A percentile compares a stretch with the other conserved stretches of the same genome.
Conservation (phyloP, 2,797 vertebrate species). For the Lacerta viridis region DNA sequence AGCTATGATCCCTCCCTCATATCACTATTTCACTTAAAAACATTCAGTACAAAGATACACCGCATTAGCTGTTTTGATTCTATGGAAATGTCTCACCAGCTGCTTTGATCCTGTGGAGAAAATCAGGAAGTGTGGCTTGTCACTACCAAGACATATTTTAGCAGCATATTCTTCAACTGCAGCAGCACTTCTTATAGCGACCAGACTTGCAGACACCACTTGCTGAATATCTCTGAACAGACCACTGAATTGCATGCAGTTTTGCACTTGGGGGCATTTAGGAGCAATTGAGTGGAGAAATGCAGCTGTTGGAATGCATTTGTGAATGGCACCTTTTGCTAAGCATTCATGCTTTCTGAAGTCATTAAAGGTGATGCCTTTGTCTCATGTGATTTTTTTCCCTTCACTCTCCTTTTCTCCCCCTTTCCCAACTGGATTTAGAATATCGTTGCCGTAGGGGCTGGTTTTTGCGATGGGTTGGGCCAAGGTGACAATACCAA, state of each 20-base stretch:
- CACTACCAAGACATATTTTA: neutral
- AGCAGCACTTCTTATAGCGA: neutral
- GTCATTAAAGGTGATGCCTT: neutral
- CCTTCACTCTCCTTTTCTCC: neutral
- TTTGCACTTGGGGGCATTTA: neutral
- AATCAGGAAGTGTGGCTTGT: neutral
- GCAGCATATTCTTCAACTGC: neutral
- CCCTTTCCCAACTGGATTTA: slow-evolving; percentile 42
- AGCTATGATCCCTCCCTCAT: too few species aligned
- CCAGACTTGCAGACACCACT: neutral
- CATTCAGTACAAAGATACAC: too few species aligned
- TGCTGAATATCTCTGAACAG: neutral
- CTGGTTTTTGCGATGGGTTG: slow-evolving; percentile 90
- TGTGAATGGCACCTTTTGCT: neutral
- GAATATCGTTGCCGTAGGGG: slow-evolving; percentile 91
- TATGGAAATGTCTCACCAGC: neutral
- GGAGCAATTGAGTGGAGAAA: neutral
- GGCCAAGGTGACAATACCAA: slow-evolving; percentile 90
- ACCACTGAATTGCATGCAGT: neutral
- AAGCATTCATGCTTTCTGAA: neutral
- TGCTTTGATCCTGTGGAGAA: neutral
- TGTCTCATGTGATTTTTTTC: too few species aligned
- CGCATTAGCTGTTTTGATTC: neutral
- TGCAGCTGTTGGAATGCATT: neutral
- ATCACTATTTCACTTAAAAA: too few species aligned